phyloP scores from a whole-genome alignment of 2,113 vertebrate species.

The Mus musculus region DNA sequence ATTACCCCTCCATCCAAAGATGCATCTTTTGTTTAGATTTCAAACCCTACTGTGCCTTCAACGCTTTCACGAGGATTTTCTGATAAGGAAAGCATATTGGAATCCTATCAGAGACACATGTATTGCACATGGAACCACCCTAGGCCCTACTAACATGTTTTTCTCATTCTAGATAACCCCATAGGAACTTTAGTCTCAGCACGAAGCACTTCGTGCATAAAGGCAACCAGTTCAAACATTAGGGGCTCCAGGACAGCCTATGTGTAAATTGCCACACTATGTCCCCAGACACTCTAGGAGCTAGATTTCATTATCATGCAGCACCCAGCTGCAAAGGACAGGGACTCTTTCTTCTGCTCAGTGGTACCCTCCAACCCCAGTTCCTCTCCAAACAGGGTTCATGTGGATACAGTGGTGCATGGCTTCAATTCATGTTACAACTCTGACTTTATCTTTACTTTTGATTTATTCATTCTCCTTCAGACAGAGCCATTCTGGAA shows the following conservation, averaged over 20 bases:
- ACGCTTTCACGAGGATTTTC: neutral
- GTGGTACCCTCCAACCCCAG: too few relatives aligned
- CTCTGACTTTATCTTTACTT: neutral
- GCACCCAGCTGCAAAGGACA: fast-evolving
- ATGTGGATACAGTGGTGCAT: neutral
- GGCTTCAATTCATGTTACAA: neutral
- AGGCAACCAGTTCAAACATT: neutral
- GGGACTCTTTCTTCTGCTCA: neutral
- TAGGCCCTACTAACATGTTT: neutral
- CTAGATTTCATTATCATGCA: neutral
- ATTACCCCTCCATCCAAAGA: too few relatives aligned
- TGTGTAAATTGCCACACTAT: too few relatives aligned
- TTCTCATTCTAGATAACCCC: neutral
- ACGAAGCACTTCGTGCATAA: neutral
- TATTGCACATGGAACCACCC: neutral
- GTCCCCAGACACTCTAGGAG: neutral
- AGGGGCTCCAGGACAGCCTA: neutral
- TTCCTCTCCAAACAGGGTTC: too few relatives aligned
- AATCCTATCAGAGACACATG: neutral
- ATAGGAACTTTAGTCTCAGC: neutral
- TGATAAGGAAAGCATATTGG: neutral
- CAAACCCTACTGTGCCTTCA: neutral
- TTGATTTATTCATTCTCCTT: neutral
- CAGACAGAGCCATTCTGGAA: neutral
- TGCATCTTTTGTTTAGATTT: neutral